A percentile compares a stretch with the other conserved stretches of the same genome.
Evolutionary conservation across 2,113 vertebrate species (phyloP).

Genomic region (Brachypodius melanocephalos): DNA sequence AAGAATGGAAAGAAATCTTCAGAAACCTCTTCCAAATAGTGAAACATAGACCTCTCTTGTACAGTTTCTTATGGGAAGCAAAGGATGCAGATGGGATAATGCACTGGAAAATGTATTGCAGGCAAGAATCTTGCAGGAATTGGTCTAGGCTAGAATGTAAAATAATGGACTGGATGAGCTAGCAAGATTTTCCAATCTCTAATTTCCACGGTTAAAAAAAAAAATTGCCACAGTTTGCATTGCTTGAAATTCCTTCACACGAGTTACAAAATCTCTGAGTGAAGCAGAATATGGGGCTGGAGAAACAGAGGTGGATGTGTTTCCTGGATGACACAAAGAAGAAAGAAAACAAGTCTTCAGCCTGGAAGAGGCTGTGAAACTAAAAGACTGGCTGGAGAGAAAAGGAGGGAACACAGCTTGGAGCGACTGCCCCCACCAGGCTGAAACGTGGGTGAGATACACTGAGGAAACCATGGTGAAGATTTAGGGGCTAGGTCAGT

Average conservation of each 20-base stretch:
- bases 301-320: slow-evolving; percentile 5
- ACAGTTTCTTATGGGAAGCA: slow-evolving; percentile 1
- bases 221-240: neutral
- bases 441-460: neutral
- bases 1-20: neutral
- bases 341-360: neutral
- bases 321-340: neutral
- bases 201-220: neutral
- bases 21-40: neutral
- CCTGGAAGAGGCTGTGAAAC: slow-evolving; percentile 44
- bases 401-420: neutral
- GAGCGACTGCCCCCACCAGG: neutral
- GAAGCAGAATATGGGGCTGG: neutral
- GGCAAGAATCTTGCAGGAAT: neutral
- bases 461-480: neutral
- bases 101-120: neutral
- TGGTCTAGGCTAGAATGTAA: neutral
- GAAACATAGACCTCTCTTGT: neutral
- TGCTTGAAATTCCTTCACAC: neutral
- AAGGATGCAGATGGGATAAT: slow-evolving; percentile 3
- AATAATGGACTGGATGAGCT: neutral
- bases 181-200: neutral
- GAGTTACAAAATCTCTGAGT: neutral
- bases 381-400: slow-evolving; percentile 38
- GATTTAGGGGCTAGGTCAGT: neutral